Evolutionary conservation across 2,797 vertebrate genomes (phyloP).

Genomic region (Neoniphon sammara): DNA sequence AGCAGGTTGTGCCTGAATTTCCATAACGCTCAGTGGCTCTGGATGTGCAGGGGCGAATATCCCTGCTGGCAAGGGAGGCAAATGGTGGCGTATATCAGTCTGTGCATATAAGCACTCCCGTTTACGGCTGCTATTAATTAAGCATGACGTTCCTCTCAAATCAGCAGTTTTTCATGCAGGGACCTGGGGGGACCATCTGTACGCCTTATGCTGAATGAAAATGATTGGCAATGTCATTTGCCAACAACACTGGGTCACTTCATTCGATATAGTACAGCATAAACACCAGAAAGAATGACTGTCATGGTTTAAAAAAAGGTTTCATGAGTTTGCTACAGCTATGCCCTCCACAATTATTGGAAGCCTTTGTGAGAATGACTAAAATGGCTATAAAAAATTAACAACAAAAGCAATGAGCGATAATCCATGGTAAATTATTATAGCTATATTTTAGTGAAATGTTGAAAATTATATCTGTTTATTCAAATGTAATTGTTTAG

Average conservation of each 20-base stretch:
- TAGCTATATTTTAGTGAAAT: neutral
- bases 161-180: slow-evolving; percentile 82
- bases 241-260: slow-evolving; percentile 63
- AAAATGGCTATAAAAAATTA: neutral
- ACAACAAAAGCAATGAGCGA: neutral
- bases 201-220: slow-evolving; percentile 74
- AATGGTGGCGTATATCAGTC: slow-evolving; percentile 76
- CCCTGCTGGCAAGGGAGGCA: slow-evolving; percentile 69
- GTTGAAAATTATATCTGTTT: neutral
- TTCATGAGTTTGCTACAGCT: slow-evolving; percentile 1
- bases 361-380: neutral
- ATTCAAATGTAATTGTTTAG: neutral
- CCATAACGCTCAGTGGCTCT: slow-evolving; percentile 58
- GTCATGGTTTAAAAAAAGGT: slow-evolving; percentile 3
- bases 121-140: slow-evolving; percentile 84
- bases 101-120: slow-evolving; percentile 62
- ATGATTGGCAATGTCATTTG: slow-evolving; percentile 80
- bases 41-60: slow-evolving; percentile 65
- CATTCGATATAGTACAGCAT: slow-evolving; percentile 40
- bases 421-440: too few species aligned
- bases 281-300: slow-evolving; percentile 29
- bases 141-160: slow-evolving; percentile 81
- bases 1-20: slow-evolving; percentile 74
- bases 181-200: slow-evolving; percentile 80
- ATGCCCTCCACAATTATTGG: neutral